Base-by-base conservation (phyloP, 2,113 vertebrate genomes). In the Megaceryle maxima region DNA sequence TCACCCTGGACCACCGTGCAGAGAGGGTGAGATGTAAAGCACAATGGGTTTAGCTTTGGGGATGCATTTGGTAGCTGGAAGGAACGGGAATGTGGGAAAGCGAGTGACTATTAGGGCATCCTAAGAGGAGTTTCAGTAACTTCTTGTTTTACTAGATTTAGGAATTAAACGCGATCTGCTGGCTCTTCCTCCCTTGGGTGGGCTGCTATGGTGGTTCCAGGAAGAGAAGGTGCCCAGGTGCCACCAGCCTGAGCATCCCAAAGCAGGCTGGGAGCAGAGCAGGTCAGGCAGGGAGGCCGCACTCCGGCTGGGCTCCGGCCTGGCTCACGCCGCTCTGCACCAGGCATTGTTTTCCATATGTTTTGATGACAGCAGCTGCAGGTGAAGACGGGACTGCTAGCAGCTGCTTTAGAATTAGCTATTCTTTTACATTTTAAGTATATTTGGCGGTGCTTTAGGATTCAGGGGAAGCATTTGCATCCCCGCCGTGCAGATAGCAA, bases 291-390 rank as follows among this genome's bases (percentile, higher is more conserved):
- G 37, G 53, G 39, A 57, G n/a, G 28, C 69, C 37, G 0, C 3
- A 5, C 1, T 2, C 50, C 1, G 0, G 16, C 55, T 0, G 0
- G 18, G 51, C 41, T 70, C 57, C 1, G 0, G 11, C 29, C 69
- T 11, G 44, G 10, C 59, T 48, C 53, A 2, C 1, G 0, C 46
- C 51, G 66, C 92, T 37, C 53, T 4, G 33, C 67, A 3, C 63
- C 3, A 5, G 6, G 29, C 16, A 22, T 2, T 7, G 18, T 9
- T 59, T 16, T 16, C 70, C 24, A 0, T 13, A 10, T 18, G 31
- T 33, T 83, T 44, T 41, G 43, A 6, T 25, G 57, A 9, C 67
- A 55, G 68, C 53, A 91, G 35, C 59, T 16, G 17, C 72, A 72
- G 80, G 46, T 11, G 10, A 41, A 87, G 43, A 10, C 51, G 44